Evolutionary conservation across 35 echinoderm and acorn worm species (phyloP), one percentile per base, ranked within the genome.

Genomic region (Eucidaris tribuloides): DNA sequence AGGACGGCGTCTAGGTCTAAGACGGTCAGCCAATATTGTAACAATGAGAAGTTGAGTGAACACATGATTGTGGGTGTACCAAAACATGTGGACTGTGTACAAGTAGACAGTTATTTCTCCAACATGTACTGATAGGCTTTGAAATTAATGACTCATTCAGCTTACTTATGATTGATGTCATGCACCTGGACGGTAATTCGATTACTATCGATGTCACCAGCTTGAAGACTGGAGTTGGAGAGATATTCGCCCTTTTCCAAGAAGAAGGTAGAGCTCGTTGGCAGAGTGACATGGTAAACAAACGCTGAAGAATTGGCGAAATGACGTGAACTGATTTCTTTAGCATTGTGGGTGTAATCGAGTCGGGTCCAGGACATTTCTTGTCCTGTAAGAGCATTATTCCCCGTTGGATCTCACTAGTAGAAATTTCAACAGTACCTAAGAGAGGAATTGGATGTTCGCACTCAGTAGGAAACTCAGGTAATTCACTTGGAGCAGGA

Each of bases 171-270:
- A 86, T 86, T 4, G 65, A 86, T 0, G 83, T 86, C 37, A 86
- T 31, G 83, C 43, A 1, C 76, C 83, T 33, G 65, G 83, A 19
- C 65, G 65, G 39, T 86, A 86, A 39, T 86, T 86, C 19, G 83
- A 77, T n/a, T 35, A 46, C 65, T 15, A 39, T 25, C 19, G 83
- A 86, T 40, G 41, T 86, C 83, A 76, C 83, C 65, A 45, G 43
- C 42, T 86, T 86, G 66, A 86, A 86, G 4, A 86, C 46, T 11
- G 83, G 83, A n/a, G n/a, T n/a, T n/a, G n/a, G n/a, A 3, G 55
- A 52, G 36, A 86, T 77, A 43, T 86, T 86, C 2, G 42, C 83
- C 22, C 2, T 32, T 59, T 77, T 76, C 83, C 83, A 86, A 14
- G 45, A 36, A 28, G n/a, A 17, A 33, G 83, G 83, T 77, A 86